Evolutionary conservation across 2,888 invertebrate genomes (phyloP), one percentile per base, ranked within the genome.

Genomic region (Chrysomela aeneicollis): DNA sequence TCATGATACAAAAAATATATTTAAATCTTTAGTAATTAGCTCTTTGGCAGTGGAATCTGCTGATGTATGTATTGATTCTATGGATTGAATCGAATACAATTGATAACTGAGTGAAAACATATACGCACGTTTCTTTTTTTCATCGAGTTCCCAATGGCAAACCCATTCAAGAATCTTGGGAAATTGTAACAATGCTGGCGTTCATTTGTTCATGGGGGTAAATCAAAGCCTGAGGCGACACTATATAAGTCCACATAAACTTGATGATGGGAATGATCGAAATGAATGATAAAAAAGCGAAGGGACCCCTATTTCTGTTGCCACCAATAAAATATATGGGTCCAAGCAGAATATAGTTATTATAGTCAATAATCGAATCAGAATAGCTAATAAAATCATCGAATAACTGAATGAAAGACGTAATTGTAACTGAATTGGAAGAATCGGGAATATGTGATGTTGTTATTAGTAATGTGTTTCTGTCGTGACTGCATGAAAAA

Each of bases 201-300:
- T 42, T 42, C n/a, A 42, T 10, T 42, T 42, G 42, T 42, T 42
- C 42, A 42, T 42, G 42, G 42, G 42, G 42, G 42, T 42, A 42
- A 42, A 42, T 42, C 42, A 15, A 15, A 15, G 42, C 42, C 42
- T 42, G 2, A 15, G 15, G 42, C 42, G 15, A 42, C n/a, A 42
- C 15, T 42, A n/a, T n/a, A n/a, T n/a, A 3, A 15, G 42, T 42
- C 42, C 15, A 42, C 6, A 42, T 42, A 4, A 42, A 15, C 15
- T 15, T 6, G 42, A 42, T 6, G 42, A 42, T 15, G 42, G 15
- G 42, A 42, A 42, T 15, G 42, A 42, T 42, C 10, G 6, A 15
- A 15, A 42, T 15, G 42, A 42, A 42, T 42, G 42, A 42, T 42
- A 42, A 42, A 42, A 42, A 42, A 42, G 42, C 42, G n/a, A 15